Evolutionary conservation across 1,140 invertebrate genomes (phyloP).

Genomic region (Dinoponera quadriceps): DNA sequence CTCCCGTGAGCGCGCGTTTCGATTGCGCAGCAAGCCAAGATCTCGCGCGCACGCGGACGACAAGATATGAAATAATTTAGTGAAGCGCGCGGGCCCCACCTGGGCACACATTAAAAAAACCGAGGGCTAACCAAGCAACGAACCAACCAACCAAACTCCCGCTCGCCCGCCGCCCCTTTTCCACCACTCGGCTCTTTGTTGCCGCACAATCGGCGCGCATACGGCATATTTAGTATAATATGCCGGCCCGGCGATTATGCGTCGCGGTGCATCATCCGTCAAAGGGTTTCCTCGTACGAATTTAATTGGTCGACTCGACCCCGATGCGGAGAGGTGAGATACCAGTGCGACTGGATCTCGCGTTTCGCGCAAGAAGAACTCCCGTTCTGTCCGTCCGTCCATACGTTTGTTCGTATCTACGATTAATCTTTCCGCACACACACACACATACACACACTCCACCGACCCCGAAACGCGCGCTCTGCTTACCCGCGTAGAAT

Average conservation of each 20-base stretch:
- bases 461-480: not conserved
- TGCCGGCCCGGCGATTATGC: slow-evolving; percentile 57
- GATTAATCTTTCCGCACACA: slow-evolving; percentile 57
- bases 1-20: not conserved
- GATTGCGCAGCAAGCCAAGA: slow-evolving; percentile 24
- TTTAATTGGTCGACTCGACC: slow-evolving; percentile 71
- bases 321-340: slow-evolving; percentile 42
- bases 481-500: not conserved
- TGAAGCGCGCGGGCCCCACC: slow-evolving; percentile 75
- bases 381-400: no score
- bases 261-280: slow-evolving; percentile 73
- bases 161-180: slow-evolving; percentile 10
- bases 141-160: not conserved
- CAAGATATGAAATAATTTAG: slow-evolving; percentile 79
- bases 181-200: slow-evolving; percentile 66
- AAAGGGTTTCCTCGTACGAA: slow-evolving; percentile 77
- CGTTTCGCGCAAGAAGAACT: slow-evolving; percentile 26
- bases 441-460: not conserved
- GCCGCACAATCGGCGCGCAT: slow-evolving; percentile 68
- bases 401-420: slow-evolving; percentile 56
- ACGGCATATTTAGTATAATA: slow-evolving; percentile 71
- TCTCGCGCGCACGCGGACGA: slow-evolving; percentile 6
- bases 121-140: not conserved
- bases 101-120: slow-evolving; percentile 77
- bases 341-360: slow-evolving; percentile 46